Percentiles rank a stretch among this genome's conserved stretches.
Evolutionary conservation across 2,797 vertebrate genomes (phyloP).

Genomic region (Morelia viridis): DNA sequence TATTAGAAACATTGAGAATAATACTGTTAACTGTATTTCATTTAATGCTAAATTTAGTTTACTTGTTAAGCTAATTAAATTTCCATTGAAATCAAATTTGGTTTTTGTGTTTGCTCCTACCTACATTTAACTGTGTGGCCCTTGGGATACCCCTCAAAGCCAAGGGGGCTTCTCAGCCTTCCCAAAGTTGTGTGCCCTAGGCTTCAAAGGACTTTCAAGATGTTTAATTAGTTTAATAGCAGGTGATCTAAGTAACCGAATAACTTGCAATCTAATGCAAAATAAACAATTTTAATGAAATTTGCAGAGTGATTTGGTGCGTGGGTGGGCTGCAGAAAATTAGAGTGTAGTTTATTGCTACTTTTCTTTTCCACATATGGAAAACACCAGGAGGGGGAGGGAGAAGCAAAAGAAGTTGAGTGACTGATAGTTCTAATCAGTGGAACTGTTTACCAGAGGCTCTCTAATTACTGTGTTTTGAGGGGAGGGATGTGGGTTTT

Average conservation of each 20-base stretch:
- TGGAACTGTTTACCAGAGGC: neutral
- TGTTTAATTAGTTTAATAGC: constrained; percentile 33
- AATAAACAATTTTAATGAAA: constrained; percentile 39
- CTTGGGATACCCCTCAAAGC: neutral
- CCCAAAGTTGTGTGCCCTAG: neutral
- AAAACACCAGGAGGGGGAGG: neutral
- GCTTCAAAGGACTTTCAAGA: constrained; percentile 5
- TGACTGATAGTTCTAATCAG: neutral
- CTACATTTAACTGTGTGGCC: neutral
- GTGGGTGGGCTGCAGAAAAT: neutral
- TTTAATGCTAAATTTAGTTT: constrained; percentile 19
- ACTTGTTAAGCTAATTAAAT: neutral
- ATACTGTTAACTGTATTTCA: neutral
- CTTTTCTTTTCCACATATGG: neutral
- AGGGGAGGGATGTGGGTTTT: constrained; percentile 4
- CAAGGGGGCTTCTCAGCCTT: neutral
- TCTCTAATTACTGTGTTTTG: neutral
- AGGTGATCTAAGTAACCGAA: constrained; percentile 33
- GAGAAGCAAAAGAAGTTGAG: neutral
- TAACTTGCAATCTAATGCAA: constrained; percentile 42
- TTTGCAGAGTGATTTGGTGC: neutral
- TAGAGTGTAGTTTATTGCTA: neutral
- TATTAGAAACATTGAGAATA: neutral
- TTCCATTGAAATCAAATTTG: neutral
- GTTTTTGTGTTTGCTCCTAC: neutral